phyloP scores from a whole-genome alignment of 2,888 invertebrate genomes.

The Tetragnatha montana region DNA sequence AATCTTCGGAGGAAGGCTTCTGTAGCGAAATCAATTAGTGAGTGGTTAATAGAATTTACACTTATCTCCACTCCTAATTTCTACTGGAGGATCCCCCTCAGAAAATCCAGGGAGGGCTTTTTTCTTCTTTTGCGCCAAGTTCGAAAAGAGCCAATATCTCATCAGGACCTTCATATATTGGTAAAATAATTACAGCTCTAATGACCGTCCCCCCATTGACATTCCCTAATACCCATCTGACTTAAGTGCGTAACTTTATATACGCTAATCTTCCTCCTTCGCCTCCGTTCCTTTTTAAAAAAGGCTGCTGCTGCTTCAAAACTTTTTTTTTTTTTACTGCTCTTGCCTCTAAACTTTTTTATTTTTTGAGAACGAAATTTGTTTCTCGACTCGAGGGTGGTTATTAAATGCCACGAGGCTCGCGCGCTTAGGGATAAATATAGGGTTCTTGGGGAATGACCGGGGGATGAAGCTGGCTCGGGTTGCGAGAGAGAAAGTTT shows the following conservation, averaged over 20 bases:
- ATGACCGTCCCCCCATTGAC: constrained; percentile 61
- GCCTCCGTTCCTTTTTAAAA: constrained; percentile 9
- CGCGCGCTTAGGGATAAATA: constrained; percentile 46
- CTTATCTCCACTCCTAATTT: no score
- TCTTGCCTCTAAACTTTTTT: neutral
- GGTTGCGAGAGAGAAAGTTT: neutral
- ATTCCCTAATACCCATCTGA: constrained; percentile 53
- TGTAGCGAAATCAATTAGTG: no score
- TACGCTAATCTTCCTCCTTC: constrained; percentile 34
- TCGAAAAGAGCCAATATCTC: constrained; percentile 40
- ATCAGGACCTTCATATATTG: constrained; percentile 49
- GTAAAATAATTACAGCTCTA: constrained; percentile 67
- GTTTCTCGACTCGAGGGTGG: constrained; percentile 56
- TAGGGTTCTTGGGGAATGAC: constrained; percentile 41
- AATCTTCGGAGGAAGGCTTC: no score
- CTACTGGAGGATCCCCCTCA: no score
- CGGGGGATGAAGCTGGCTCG: neutral
- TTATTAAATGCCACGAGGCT: constrained; percentile 50
- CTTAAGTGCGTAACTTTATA: constrained; percentile 60
- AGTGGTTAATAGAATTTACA: no score
- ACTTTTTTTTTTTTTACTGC: constrained; percentile 28
- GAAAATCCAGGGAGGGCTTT: no score
- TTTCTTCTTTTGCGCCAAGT: no score
- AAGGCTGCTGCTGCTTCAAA: neutral
- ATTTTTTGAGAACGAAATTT: constrained; percentile 49